Evolutionary conservation across 1,140 invertebrate genomes (phyloP).

Genomic region (Probaryconus sp.): DNA sequence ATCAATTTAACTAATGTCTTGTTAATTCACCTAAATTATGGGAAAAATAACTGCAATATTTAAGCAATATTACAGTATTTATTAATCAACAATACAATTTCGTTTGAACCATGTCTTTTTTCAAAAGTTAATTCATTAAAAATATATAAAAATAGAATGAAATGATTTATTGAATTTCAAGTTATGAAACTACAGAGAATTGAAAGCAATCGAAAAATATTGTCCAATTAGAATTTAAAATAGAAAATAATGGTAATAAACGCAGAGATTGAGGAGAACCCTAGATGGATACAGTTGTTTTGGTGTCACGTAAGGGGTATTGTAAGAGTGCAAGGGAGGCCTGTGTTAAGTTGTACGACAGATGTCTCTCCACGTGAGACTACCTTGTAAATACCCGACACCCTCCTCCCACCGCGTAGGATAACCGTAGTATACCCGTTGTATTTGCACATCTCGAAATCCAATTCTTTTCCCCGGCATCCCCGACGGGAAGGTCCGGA

Average conservation of each 20-base stretch:
- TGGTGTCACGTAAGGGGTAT: conserved; percentile 42
- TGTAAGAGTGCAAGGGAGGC: conserved; percentile 49
- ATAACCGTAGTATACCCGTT: no score
- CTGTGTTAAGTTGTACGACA: conserved; percentile 69
- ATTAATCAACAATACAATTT: no score
- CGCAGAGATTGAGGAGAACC: conserved; percentile 36
- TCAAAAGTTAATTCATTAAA: no score
- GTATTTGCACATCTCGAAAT: conserved; percentile 63
- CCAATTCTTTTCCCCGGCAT: conserved; percentile 55
- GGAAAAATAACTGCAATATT: no score
- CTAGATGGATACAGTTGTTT: conserved; percentile 28
- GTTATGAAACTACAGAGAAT: neutral
- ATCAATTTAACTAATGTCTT: no score
- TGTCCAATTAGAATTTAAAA: conserved; percentile 46
- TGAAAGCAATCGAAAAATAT: conserved; percentile 31
- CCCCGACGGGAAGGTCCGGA: conserved; percentile 46
- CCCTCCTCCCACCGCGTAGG: conserved; percentile 42
- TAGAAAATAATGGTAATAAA: conserved; percentile 41
- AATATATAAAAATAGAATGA: no score
- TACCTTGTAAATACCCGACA: conserved; percentile 66
- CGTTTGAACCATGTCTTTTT: no score
- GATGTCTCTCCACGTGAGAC: conserved; percentile 72
- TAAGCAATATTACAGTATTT: no score
- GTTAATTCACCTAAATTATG: no score
- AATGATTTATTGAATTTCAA: no score